Base-by-base conservation (phyloP, 2,888 invertebrate species). In the Lasius fuliginosus region DNA sequence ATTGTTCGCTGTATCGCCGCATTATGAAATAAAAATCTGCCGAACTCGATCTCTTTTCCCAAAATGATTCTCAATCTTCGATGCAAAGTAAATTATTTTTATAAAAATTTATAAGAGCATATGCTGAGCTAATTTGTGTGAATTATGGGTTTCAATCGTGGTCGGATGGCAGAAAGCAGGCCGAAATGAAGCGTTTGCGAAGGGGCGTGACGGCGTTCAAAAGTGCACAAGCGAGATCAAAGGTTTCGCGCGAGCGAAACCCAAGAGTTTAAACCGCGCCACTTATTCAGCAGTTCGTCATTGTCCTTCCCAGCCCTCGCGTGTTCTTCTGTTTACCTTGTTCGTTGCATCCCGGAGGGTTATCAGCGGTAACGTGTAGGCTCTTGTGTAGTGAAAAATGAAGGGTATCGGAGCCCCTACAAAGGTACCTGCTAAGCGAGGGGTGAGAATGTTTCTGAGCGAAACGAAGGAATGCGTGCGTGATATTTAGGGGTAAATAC, bases 271-370 rank as follows among this genome's bases (percentile, higher is more conserved):
- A 84, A 87, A 88, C 64, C 85, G 73, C 62, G 65, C 69, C 82
- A 82, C 81, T 84, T 84, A 84, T 84, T 86, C 75, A 65, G 81
- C 79, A 82, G 74, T 86, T 82, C 84, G 75, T 86, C 84, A 86
- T 84, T 75, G 85, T 86, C 65, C 74, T 73, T 64, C 40, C 76
- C 68, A 69, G 53, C 65, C 64, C 73, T 62, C 46, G 60, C 83
- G 77, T 81, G 75, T 74, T 74, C 83, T 79, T 81, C 81, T 85
- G 88, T 88, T 88, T 89, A 85, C 85, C 85, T 88, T 87, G 81
- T 84, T 89, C 87, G 84, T 79, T 82, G 88, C 82, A 87, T 85
- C 85, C 88, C 71, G 84, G 86, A 88, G 88, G 88, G 88, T 88
- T 87, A 89, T 89, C 88, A 85, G 85, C 74, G 84, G 86, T 84